phyloP scores from a whole-genome alignment of 2,113 vertebrate genomes.

The Pitta sordida region DNA sequence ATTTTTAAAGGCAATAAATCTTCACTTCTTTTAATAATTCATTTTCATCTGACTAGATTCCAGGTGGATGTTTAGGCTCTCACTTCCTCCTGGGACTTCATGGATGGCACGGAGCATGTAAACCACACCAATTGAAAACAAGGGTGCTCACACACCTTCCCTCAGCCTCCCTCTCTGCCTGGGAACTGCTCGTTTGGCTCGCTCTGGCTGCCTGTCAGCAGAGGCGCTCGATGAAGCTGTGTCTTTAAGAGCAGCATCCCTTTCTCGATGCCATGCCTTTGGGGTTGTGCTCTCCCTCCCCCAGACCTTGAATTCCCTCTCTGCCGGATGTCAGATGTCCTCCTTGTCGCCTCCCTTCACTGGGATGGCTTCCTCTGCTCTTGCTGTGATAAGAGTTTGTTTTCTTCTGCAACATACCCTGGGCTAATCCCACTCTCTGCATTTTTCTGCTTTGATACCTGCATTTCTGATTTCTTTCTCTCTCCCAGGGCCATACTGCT shows the following conservation, averaged over 20 bases:
- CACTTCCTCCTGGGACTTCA: background rate
- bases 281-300: background rate
- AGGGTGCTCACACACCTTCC: background rate
- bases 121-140: fast-evolving
- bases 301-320: slow-evolving; percentile 20
- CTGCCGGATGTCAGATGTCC: slow-evolving; percentile 15
- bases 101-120: background rate
- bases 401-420: slow-evolving; percentile 35
- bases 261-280: background rate
- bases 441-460: slow-evolving; percentile 64
- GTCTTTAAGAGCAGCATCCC: background rate
- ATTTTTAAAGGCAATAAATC: slow-evolving; percentile 19
- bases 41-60: background rate
- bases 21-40: slow-evolving; percentile 24
- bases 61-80: background rate
- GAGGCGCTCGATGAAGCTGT: background rate
- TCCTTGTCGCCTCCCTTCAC: slow-evolving; percentile 44
- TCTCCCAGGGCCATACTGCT: slow-evolving; percentile 15
- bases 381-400: slow-evolving; percentile 57
- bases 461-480: slow-evolving; percentile 24
- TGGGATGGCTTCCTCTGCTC: slow-evolving; percentile 45
- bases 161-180: background rate
- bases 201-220: background rate
- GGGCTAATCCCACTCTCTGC: slow-evolving; percentile 11
- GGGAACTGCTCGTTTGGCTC: background rate